Conservation (phyloP, 35 echinoderm and acorn worm genomes). For the Eucidaris tribuloides region DNA sequence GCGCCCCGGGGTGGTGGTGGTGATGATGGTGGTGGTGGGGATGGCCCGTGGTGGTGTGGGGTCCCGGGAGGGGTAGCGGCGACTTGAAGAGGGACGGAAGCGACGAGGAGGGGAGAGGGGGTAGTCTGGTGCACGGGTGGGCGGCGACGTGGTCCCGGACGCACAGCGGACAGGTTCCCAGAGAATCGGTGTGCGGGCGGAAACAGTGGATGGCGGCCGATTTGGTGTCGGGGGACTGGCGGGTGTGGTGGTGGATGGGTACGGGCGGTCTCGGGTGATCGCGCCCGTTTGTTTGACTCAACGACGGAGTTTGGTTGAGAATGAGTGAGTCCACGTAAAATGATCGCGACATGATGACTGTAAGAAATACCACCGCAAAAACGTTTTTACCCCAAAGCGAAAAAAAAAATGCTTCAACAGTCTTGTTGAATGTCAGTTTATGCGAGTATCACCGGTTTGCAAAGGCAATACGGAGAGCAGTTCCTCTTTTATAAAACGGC, state of each 20-base stretch:
- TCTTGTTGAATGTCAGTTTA: neutral
- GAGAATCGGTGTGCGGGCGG: slow-evolving; percentile 60
- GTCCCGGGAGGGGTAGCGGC: slow-evolving; percentile 37
- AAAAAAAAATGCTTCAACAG: neutral
- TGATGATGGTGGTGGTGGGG: slow-evolving; percentile 57
- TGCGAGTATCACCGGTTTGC: neutral
- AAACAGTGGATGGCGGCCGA: slow-evolving; percentile 42
- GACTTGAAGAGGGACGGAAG: slow-evolving; percentile 56
- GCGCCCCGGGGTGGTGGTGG: slow-evolving; percentile 19
- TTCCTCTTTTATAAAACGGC: no score
- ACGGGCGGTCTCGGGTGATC: slow-evolving; percentile 48
- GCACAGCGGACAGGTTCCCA: slow-evolving; percentile 67
- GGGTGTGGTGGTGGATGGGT: slow-evolving; percentile 39
- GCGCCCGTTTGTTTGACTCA: slow-evolving; percentile 38
- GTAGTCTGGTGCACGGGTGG: slow-evolving; percentile 53
- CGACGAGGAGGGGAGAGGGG: slow-evolving; percentile 28
- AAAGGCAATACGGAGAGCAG: neutral
- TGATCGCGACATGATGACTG: slow-evolving; percentile 78
- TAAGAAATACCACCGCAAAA: neutral
- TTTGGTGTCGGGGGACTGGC: slow-evolving; percentile 27
- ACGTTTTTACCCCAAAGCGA: neutral
- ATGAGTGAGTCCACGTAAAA: slow-evolving; percentile 98
- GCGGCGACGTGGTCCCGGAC: slow-evolving; percentile 64
- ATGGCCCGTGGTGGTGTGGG: slow-evolving; percentile 20
- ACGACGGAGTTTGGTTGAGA: slow-evolving; percentile 63